Base-by-base conservation (phyloP, 2,888 invertebrate genomes). In the Drosophila limbata region DNA sequence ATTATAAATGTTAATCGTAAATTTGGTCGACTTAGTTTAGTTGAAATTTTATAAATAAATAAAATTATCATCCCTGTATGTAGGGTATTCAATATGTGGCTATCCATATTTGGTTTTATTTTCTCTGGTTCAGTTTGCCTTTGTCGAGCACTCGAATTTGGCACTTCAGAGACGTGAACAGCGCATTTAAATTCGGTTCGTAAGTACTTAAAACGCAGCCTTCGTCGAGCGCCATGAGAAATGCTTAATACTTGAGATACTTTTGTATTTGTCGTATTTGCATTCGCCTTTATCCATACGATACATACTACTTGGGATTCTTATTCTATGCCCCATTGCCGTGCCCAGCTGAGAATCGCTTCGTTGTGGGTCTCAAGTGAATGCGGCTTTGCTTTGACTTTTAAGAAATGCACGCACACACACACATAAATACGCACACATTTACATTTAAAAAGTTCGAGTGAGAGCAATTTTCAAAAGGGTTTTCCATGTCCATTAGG, bases 241-340 rank as follows among this genome's bases (percentile, higher is more conserved):
- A 84, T 87, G 77, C 87, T 70, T 48, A 69, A 64, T 73, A 82
- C 82, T 82, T 88, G 87, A 82, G 84, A 88, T 86, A 86, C 87
- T 70, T 68, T 77, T 77, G 63, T 83, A 68, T 69, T 75, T 69
- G 61, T 40, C 60, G 69, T 69, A 83, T 77, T 79, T 70, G 70
- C 65, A 69, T 66, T 57, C 35, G 61, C 33, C 57, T 69, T 74
- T 45, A 51, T 33, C 25, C 19, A 45, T 51, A 40, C 15, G 31
- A 37, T 33, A 28, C 28, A 33, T 50, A 61, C 73, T 50, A 57
- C 73, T 74, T 68, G 33, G 79, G 55, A 64, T 69, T 69, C 76
- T 69, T 79, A 64, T 69, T 69, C 70, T 53, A 48, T 69, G 76
- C 67, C 63, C 64, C 53, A 76, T 47, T 68, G 62, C 35, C 52